These are phyloP conservation scores for Dipodomys merriami DNA, from an alignment of 2,113 vertebrate genomes.

Conservation along the genomic window DNA sequence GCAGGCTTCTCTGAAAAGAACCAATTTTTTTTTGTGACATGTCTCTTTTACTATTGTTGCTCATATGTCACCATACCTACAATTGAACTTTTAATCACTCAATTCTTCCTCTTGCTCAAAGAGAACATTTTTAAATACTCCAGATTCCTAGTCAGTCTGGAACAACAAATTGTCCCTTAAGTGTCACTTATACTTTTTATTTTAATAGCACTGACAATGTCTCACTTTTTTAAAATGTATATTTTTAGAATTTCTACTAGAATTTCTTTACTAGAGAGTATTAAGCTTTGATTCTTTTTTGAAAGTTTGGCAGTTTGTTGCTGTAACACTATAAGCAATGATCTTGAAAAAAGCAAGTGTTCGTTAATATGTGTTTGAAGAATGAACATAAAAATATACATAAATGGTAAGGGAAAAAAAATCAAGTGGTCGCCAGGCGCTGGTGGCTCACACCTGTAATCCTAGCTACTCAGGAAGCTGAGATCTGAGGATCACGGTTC, in stretches of 20 bases:
- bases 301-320: too few relatives aligned
- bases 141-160: background rate
- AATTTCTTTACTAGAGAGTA: too few relatives aligned
- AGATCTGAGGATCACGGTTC: too few relatives aligned
- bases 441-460: too few relatives aligned
- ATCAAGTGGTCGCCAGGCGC: too few relatives aligned
- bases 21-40: background rate
- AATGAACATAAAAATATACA: too few relatives aligned
- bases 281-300: too few relatives aligned
- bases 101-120: background rate
- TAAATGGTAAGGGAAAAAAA: too few relatives aligned
- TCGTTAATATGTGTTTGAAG: too few relatives aligned
- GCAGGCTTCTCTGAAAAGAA: background rate
- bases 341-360: too few relatives aligned
- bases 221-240: background rate
- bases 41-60: background rate
- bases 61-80: background rate
- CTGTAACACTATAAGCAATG: too few relatives aligned
- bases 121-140: constrained; percentile 12
- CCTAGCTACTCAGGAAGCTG: too few relatives aligned
- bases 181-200: constrained; percentile 32
- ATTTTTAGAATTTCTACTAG: background rate
- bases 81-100: background rate
- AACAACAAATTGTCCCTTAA: constrained; percentile 20
- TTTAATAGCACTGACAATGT: constrained; percentile 26